phyloP scores from a whole-genome alignment of 2,888 invertebrate genomes.

The Pseudococcus viburni region DNA sequence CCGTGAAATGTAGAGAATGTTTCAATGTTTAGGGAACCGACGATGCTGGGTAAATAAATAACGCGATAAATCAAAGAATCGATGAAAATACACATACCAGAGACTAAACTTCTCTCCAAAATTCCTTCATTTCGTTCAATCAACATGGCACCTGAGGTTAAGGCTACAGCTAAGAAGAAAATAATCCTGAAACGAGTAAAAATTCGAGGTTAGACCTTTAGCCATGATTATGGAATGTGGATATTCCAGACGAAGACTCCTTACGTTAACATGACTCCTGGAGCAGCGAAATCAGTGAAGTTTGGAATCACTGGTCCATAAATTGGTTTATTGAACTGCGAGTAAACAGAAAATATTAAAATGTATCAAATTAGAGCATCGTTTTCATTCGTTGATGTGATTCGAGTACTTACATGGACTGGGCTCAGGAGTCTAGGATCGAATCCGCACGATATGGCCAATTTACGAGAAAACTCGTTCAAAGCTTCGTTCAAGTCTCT shows the following conservation, averaged over 20 bases:
- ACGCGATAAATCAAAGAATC: neutral
- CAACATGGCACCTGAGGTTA: conserved; percentile 92
- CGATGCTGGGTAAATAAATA: neutral
- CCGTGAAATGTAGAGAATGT: neutral
- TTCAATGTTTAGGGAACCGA: neutral
- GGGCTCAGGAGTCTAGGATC: conserved; percentile 78
- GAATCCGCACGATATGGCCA: conserved; percentile 78
- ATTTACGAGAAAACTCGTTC: conserved; percentile 78
- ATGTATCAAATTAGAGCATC: neutral
- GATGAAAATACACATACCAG: conserved; percentile 75
- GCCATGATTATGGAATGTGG: no score
- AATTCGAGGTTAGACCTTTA: no score
- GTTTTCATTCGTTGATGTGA: neutral
- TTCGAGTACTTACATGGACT: conserved; percentile 74
- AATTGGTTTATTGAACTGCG: conserved; percentile 80
- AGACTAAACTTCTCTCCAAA: conserved; percentile 89
- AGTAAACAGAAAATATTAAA: neutral
- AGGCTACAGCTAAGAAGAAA: conserved; percentile 93
- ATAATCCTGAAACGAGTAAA: conserved; percentile 78
- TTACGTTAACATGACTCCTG: conserved; percentile 91
- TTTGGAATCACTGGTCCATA: conserved; percentile 84
- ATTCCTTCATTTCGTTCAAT: conserved; percentile 92
- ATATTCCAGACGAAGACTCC: conserved; percentile 70
- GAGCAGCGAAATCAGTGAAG: conserved; percentile 95
- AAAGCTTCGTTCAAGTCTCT: conserved; percentile 83